Conservation (phyloP, 2,113 vertebrate species). For the Nothobranchius furzeri region DNA sequence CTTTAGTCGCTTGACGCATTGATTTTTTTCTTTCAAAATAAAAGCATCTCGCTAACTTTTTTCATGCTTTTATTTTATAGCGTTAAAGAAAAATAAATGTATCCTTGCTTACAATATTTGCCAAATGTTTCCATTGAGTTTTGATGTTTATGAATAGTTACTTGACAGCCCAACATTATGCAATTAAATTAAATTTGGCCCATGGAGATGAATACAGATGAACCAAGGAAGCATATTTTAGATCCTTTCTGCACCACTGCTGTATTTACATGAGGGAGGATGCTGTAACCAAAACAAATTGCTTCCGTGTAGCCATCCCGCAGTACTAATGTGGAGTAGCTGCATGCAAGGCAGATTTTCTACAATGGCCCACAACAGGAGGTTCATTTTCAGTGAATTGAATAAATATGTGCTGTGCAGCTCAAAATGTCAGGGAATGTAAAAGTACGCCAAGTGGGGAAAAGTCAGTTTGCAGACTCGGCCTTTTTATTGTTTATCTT, state of each 20-base stretch:
- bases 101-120: slow-evolving; percentile 24
- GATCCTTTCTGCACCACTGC: slow-evolving; percentile 44
- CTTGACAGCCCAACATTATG: slow-evolving; percentile 46
- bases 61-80: slow-evolving; percentile 15
- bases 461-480: slow-evolving; percentile 40
- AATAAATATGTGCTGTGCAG: slow-evolving; percentile 64
- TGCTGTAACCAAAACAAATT: slow-evolving; percentile 67
- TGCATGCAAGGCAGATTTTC: slow-evolving; percentile 44
- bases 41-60: neutral
- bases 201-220: slow-evolving; percentile 52
- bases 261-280: slow-evolving; percentile 37
- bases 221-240: slow-evolving; percentile 37
- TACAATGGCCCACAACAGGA: slow-evolving; percentile 52
- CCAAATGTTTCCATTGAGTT: slow-evolving; percentile 31
- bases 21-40: neutral
- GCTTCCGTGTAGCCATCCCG: slow-evolving; percentile 61
- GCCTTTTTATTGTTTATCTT: slow-evolving; percentile 39
- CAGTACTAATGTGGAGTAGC: slow-evolving; percentile 54
- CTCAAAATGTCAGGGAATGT: slow-evolving; percentile 64
- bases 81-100: slow-evolving; percentile 13
- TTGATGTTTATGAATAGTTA: slow-evolving; percentile 35
- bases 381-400: slow-evolving; percentile 57
- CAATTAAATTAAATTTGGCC: slow-evolving; percentile 52
- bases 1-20: neutral
- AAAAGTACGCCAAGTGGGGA: slow-evolving; percentile 45